Percentiles rank a stretch among this genome's conserved stretches.
phyloP scores from a whole-genome alignment of 2,797 vertebrate genomes.

The Gastrophryne carolinensis region DNA sequence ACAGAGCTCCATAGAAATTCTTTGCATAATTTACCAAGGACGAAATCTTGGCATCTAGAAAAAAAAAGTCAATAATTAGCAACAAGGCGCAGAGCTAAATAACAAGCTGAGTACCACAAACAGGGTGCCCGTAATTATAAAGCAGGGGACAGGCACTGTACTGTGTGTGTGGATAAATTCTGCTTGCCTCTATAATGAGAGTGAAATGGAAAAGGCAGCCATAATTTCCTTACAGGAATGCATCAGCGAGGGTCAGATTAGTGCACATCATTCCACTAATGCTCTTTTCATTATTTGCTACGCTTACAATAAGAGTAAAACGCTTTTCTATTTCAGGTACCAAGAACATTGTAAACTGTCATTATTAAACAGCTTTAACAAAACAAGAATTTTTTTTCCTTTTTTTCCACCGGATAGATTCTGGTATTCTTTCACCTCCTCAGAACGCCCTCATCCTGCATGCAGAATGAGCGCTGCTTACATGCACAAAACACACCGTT shows the following conservation, averaged over 20 bases:
- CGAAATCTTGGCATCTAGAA: slow-evolving; percentile 47
- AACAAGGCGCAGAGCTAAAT: slow-evolving; percentile 59
- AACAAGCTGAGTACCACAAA: slow-evolving; percentile 59
- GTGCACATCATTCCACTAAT: slow-evolving; percentile 66
- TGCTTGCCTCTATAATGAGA: slow-evolving; percentile 66
- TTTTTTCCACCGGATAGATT: slow-evolving; percentile 1
- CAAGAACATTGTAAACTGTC: slow-evolving; percentile 64
- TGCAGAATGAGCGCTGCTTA: background rate
- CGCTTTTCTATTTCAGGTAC: slow-evolving; percentile 63
- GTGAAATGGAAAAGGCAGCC: slow-evolving; percentile 66
- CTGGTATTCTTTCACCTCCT: background rate
- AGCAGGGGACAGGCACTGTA: slow-evolving; percentile 59
- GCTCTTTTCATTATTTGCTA: slow-evolving; percentile 64
- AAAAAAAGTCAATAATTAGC: slow-evolving; percentile 56
- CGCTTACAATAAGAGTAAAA: slow-evolving; percentile 65
- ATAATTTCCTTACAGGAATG: slow-evolving; percentile 63
- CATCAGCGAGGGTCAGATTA: slow-evolving; percentile 62
- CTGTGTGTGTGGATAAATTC: slow-evolving; percentile 58
- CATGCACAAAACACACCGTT: background rate
- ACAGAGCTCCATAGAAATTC: slow-evolving; percentile 9
- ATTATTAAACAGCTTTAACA: slow-evolving; percentile 62
- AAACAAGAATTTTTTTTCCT: slow-evolving; percentile 65
- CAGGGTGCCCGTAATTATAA: slow-evolving; percentile 64
- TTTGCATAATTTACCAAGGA: slow-evolving; percentile 58
- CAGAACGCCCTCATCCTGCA: background rate